These are phyloP conservation scores for Belgica antarctica DNA, from an alignment of 2,888 invertebrate species.

Conservation along the genomic window DNA sequence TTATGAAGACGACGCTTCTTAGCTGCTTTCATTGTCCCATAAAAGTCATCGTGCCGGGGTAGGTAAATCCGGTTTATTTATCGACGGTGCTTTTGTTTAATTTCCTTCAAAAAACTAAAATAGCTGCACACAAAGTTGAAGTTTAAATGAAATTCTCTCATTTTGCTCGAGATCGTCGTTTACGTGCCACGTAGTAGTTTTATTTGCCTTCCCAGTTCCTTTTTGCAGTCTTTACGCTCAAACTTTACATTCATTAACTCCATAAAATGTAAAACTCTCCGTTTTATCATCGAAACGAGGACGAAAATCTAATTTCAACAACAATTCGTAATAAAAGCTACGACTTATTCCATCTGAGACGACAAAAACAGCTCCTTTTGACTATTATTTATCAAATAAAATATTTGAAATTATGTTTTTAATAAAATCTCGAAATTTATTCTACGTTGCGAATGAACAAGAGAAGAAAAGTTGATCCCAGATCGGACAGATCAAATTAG, in stretches of 20 bases:
- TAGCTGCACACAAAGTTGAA: not conserved
- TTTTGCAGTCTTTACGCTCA: not conserved
- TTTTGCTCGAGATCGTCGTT: not conserved
- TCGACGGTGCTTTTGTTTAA: slow-evolving; percentile 20
- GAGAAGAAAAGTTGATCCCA: not conserved
- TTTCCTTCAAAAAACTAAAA: not conserved
- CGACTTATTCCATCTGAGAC: slow-evolving; percentile 10
- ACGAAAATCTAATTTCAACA: slow-evolving; percentile 25
- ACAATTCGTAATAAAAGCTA: slow-evolving; percentile 15
- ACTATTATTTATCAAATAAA: not conserved
- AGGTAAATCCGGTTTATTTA: slow-evolving; percentile 21
- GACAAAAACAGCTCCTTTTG: slow-evolving; percentile 21
- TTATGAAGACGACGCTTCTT: slow-evolving; percentile 22
- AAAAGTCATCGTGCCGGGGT: slow-evolving; percentile 9
- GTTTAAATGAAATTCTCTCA: slow-evolving; percentile 3
- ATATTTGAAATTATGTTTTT: not conserved
- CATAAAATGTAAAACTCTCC: slow-evolving; percentile 13
- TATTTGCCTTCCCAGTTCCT: slow-evolving; percentile 7
- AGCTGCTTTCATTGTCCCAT: not conserved
- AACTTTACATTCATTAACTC: slow-evolving; percentile 7
- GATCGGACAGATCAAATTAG: slow-evolving; percentile 19
- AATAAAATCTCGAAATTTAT: too few species aligned
- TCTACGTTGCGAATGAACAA: too few species aligned
- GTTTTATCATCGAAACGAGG: slow-evolving; percentile 2
- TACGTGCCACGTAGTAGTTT: slow-evolving; percentile 14